A percentile compares a stretch with the other conserved stretches of the same genome.
phyloP scores from a whole-genome alignment of 2,797 vertebrate species.

The Austrolebias charrua region DNA sequence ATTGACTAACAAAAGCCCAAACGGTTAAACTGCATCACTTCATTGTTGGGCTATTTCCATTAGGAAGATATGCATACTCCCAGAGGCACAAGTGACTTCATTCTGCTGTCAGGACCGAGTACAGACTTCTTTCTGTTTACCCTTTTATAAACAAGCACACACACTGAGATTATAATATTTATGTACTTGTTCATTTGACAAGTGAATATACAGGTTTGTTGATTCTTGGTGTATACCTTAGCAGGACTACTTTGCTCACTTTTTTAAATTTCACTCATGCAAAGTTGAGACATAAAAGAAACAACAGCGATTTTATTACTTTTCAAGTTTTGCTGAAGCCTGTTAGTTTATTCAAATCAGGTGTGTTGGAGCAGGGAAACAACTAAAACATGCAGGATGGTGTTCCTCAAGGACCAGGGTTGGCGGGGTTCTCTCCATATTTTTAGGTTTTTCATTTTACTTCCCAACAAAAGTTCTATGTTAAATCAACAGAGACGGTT shows the following conservation, averaged over 20 bases:
- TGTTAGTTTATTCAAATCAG: too few species aligned
- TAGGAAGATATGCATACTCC: constrained; percentile 31
- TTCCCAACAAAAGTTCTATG: constrained; percentile 10
- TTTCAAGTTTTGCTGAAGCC: too few species aligned
- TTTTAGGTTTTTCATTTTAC: too few species aligned
- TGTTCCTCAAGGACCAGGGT: too few species aligned
- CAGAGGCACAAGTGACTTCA: neutral
- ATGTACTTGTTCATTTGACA: neutral
- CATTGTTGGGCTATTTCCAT: constrained; percentile 57
- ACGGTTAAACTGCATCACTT: constrained; percentile 28
- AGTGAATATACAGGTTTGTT: neutral
- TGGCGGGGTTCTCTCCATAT: too few species aligned
- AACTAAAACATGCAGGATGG: too few species aligned
- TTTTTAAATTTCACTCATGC: neutral
- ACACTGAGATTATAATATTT: neutral
- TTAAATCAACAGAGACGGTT: constrained; percentile 4
- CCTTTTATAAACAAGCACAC: neutral
- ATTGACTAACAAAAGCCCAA: constrained; percentile 55
- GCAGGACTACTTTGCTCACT: neutral
- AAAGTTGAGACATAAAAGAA: neutral
- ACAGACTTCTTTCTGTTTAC: neutral
- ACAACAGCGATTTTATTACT: neutral
- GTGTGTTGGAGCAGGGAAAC: too few species aligned
- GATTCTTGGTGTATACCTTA: neutral
- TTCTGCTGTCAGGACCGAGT: neutral